Evolutionary conservation across 2,113 vertebrate genomes (phyloP).

Genomic region (Carettochelys insculpta): DNA sequence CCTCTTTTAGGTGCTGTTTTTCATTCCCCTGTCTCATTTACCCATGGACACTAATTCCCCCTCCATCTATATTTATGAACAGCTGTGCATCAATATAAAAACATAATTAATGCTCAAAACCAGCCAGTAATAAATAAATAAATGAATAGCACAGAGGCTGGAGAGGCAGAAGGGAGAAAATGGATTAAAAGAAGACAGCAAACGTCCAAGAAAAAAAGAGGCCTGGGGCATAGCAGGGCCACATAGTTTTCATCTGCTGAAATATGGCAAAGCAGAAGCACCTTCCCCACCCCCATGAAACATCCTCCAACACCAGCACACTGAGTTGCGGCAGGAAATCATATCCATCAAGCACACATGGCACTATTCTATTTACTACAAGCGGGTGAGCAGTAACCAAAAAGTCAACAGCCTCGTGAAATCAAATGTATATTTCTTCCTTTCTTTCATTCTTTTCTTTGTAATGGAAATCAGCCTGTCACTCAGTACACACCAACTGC

Average conservation of each 20-base stretch:
- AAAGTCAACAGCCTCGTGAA: slow-evolving; percentile 52
- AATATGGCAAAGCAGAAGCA: not conserved
- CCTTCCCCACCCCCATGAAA: not conserved
- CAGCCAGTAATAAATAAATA: too few relatives aligned
- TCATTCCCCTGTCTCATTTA: not conserved
- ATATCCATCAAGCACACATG: not conserved
- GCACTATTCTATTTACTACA: not conserved
- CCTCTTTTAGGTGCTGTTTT: not conserved
- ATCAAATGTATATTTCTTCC: slow-evolving; percentile 1
- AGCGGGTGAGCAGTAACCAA: not conserved
- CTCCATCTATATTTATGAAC: not conserved
- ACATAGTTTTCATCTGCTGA: not conserved
- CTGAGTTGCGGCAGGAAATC: not conserved
- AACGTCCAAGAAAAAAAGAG: not conserved
- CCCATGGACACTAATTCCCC: not conserved
- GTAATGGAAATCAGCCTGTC: slow-evolving; percentile 70
- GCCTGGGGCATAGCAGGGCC: not conserved
- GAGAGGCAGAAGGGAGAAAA: not conserved
- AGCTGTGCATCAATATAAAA: not conserved
- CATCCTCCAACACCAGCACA: not conserved
- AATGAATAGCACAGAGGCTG: not conserved
- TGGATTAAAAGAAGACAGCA: not conserved
- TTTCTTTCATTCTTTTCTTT: slow-evolving; percentile 40
- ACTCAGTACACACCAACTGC: slow-evolving; percentile 58
- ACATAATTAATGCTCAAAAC: not conserved